Base-by-base conservation (phyloP, 2,888 invertebrate species). In the Encarsia formosa region DNA sequence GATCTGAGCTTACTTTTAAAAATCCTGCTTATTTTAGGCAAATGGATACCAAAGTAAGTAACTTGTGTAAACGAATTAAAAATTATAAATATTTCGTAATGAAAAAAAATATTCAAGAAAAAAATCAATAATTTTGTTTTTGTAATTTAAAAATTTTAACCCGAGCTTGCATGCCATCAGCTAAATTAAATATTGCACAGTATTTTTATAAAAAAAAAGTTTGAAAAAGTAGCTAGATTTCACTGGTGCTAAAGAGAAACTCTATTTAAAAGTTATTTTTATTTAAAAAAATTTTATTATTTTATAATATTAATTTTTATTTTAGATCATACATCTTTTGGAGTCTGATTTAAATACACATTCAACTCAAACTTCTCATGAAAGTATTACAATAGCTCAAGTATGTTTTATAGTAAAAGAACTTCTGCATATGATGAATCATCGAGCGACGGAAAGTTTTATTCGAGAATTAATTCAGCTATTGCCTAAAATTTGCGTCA, bases 401-500 rank as follows among this genome's bases (percentile, higher is more conserved):
- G 65, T 71, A 15, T 72, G 71, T 56, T 74, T 74, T 32, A 55
- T 74, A n/a, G 48, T 70, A 6, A 67, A 68, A 59, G 73, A 74
- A 61, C 58, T 74, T 3, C 38, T 71, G 3, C 63, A 63, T 16
- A 66, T 71, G 52, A 64, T 71, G 39, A 66, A 69, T 29, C 62
- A 63, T 37, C 63, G 67, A 40, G 47, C 58, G 5, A 63, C 64
- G 5, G 67, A 68, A 52, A 59, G 37, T 42, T 65, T 70, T 20
- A 54, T 73, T 9, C 60, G 53, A 22, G 68, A 71, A 61, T 61
- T 75, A 38, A 67, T 76, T 16, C 62, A 68, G 32, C 67, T 79
- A n/a, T 61, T 80, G 26, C 78, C 79, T 13, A 74, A 75, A 58
- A 66, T 81, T 24, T 76, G 77, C 57, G 59, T 63, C 4, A 77